Base-by-base conservation (phyloP, 2,113 vertebrate genomes). In the Indicator indicator region DNA sequence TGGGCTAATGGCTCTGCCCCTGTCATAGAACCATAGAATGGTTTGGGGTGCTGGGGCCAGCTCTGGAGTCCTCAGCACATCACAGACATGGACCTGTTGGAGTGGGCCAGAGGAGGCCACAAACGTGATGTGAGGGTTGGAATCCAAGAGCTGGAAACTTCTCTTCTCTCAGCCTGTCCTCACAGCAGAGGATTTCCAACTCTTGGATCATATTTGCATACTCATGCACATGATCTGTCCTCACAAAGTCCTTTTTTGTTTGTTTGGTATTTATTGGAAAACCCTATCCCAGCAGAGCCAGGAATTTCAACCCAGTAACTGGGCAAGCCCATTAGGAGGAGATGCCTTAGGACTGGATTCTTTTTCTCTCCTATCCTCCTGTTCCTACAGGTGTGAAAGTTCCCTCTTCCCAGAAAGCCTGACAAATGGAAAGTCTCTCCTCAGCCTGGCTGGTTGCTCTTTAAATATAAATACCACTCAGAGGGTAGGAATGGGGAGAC, bases 321-420 rank as follows among this genome's bases (percentile, higher is more conserved):
- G 44, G 38, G n/a, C 32, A 65, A 48, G 28, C 28, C 59, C 40
- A 1, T 6, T 4, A 28, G 36, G 59, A 78, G 46, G 67, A 77
- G 79, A 16, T 2, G 2, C 54, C 11, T 60, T 19, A 48, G 32
- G 56, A 21, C 24, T 12, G 42, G 14, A n/a, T 44, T 28, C 16
- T 63, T 80, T 60, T 68, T 36, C 89, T 52, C 42, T 68, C 75
- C 78, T 69, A 91, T 33, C 5, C 42, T 50, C 23, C 0, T 75
- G 4, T 32, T 15, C 68, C 65, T 48, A 23, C 86, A 94, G 62
- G 94, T 89, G 86, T 13, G 83, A 86, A 63, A 73, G 1, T 40
- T 81, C 62, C 76, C 52, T 84, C 23, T 97, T 96, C 91, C 92
- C 93, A 96, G 96, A 93, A 96, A 90, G 9, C 50, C 65, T 52